Conservation (phyloP, 2,888 invertebrate species). For the Conus canariensis region DNA sequence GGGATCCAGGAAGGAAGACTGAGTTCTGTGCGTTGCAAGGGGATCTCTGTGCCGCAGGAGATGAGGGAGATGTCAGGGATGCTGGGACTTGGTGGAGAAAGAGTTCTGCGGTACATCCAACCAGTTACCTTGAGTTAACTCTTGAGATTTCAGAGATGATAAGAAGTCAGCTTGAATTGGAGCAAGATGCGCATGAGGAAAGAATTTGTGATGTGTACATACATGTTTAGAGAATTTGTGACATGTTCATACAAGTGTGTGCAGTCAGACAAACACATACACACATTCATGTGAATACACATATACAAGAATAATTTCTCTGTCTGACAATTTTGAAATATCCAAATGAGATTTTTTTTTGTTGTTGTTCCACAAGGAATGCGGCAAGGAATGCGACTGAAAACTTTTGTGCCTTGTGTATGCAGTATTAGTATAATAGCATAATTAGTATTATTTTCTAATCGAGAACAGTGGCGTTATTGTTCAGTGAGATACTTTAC, state of each 20-base stretch:
- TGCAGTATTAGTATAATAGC: no score
- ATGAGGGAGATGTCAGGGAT: neutral
- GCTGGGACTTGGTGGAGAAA: neutral
- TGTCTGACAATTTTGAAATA: no score
- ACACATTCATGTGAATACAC: neutral
- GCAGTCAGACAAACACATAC: neutral
- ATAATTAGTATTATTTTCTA: no score
- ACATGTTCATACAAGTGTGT: neutral
- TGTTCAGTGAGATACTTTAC: no score
- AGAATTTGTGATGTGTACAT: neutral
- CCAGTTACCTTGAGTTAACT: neutral
- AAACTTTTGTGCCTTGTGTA: no score
- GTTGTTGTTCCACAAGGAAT: no score
- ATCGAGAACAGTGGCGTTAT: no score
- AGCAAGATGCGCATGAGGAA: neutral
- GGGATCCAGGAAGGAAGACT: neutral
- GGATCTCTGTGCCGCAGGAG: neutral
- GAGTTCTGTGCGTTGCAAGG: neutral
- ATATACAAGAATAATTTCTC: no score
- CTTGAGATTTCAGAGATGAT: neutral
- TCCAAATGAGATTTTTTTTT: no score
- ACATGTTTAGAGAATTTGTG: neutral
- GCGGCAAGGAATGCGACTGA: no score
- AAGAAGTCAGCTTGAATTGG: neutral
- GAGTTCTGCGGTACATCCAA: neutral